Conservation (phyloP, 2,113 vertebrate genomes). For the Cochlearius cochlearius region DNA sequence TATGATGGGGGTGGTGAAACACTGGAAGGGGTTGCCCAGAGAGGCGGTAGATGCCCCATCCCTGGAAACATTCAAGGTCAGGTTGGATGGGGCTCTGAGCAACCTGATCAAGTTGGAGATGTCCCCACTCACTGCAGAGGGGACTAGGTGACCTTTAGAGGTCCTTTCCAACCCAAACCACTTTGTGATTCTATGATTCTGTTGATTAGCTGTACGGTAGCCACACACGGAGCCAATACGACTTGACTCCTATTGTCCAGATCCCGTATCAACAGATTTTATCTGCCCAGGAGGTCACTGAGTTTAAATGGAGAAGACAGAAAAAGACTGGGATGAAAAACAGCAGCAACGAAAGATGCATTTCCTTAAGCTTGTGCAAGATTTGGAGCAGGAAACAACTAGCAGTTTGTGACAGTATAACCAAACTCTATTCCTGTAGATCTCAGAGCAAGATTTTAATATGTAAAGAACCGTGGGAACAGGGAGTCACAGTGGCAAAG, state of each 20-base stretch:
- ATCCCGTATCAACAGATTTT: not conserved
- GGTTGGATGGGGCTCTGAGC: not conserved
- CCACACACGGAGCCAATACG: not conserved
- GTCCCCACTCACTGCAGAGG: not conserved
- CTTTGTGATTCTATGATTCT: not conserved
- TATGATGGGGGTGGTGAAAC: not conserved
- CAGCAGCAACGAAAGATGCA: not conserved
- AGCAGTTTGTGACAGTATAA: not conserved
- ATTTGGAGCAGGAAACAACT: not conserved
- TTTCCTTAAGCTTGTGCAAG: not conserved
- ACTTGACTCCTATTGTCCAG: not conserved
- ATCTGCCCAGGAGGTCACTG: not conserved
- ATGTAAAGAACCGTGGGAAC: not conserved
- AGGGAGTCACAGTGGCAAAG: not conserved
- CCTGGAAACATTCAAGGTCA: not conserved
- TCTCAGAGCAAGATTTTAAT: not conserved
- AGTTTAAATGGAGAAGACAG: not conserved
- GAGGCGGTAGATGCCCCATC: not conserved
- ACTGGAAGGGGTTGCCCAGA: not conserved
- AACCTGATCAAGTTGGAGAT: not conserved
- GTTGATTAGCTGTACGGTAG: not conserved
- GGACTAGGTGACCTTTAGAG: not conserved
- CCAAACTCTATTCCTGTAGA: not conserved
- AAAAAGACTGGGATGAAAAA: not conserved
- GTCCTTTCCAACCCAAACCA: not conserved